phyloP scores from a whole-genome alignment of 2,888 invertebrate species.

The Leptothorax acervorum region DNA sequence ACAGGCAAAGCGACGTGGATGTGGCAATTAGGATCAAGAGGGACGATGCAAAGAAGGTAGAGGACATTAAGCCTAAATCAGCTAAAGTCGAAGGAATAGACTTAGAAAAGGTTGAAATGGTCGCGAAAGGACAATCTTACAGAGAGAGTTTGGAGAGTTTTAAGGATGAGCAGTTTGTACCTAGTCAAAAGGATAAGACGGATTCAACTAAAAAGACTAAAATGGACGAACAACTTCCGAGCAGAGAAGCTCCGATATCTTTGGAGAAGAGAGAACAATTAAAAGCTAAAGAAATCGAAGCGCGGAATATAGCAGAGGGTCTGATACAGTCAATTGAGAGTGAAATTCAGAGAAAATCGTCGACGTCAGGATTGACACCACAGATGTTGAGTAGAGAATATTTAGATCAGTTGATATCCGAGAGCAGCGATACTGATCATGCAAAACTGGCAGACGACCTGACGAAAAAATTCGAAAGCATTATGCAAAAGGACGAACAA shows the following conservation, averaged over 20 bases:
- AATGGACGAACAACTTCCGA: conserved; percentile 50
- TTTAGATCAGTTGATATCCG: conserved; percentile 66
- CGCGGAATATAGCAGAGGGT: conserved; percentile 80
- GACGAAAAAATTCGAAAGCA: conserved; percentile 79
- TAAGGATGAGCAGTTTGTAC: conserved; percentile 62
- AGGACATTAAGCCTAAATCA: conserved; percentile 31
- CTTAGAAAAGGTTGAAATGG: conserved; percentile 69
- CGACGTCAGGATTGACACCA: conserved; percentile 59
- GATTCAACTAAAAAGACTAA: conserved; percentile 33
- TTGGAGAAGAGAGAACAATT: conserved; percentile 67
- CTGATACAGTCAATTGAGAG: conserved; percentile 81
- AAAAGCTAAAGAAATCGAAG: conserved; percentile 73
- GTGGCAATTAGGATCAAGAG: conserved; percentile 78
- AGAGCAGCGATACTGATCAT: conserved; percentile 69
- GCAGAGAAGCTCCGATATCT: conserved; percentile 34
- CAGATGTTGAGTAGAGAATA: conserved; percentile 63
- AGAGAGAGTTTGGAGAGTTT: conserved; percentile 73
- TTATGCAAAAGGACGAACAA: conserved; percentile 75
- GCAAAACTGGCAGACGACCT: conserved; percentile 81
- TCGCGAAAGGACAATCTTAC: conserved; percentile 71
- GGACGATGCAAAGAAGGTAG: conserved; percentile 60
- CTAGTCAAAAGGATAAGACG: conserved; percentile 63
- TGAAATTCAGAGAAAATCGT: conserved; percentile 78
- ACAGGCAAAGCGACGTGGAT: conserved; percentile 76
- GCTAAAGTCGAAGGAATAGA: conserved; percentile 60